Percentiles rank a stretch among this genome's conserved stretches.
These are phyloP conservation scores for fruit fly (Drosophila melanogaster) DNA, from an alignment of 1,140 invertebrate genomes.

Conservation along the genomic window DNA sequence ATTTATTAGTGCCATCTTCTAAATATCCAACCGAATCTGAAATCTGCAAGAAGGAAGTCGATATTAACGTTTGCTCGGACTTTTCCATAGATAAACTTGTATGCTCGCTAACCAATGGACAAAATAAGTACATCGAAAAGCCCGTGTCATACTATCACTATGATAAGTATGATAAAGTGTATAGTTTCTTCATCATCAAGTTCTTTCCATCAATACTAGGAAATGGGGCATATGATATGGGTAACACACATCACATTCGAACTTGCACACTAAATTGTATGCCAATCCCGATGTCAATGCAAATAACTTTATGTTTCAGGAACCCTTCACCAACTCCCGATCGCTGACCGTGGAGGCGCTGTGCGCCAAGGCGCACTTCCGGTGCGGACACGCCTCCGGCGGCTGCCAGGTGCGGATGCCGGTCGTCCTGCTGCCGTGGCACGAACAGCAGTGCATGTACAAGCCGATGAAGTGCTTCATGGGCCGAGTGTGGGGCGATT, in stretches of 20 bases:
- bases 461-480: constrained; percentile 84
- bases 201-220: not conserved
- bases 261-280: no score
- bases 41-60: no score
- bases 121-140: not conserved
- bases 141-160: no score
- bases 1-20: not conserved
- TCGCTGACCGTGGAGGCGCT: constrained; percentile 81
- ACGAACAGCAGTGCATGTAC: constrained; percentile 82
- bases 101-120: not conserved
- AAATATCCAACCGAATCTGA: no score
- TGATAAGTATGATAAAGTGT: not conserved
- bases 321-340: constrained; percentile 71
- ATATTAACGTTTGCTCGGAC: no score
- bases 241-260: no score
- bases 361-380: constrained; percentile 79
- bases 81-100: not conserved
- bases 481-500: constrained; percentile 83
- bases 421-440: constrained; percentile 74
- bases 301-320: constrained; percentile 25
- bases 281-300: no score
- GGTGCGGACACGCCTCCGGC: constrained; percentile 69
- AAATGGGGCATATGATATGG: not conserved
- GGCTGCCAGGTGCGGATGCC: constrained; percentile 77
- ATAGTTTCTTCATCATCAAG: not conserved